phyloP scores from a whole-genome alignment of 2,113 vertebrate species.

The Misgurnus anguillicaudatus region DNA sequence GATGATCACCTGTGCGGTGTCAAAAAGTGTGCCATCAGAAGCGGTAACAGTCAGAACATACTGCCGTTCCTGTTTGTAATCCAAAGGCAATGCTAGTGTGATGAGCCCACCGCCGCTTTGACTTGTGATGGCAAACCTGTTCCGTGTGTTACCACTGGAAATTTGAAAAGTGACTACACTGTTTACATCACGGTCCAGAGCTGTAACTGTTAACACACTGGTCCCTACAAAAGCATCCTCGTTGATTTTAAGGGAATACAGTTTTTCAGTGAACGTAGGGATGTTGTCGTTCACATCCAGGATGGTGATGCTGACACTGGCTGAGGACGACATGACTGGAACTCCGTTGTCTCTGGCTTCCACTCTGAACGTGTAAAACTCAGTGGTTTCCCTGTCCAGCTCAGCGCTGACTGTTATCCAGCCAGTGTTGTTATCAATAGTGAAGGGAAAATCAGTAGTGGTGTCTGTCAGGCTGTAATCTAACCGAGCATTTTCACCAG shows the following conservation, averaged over 20 bases:
- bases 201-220: constrained; percentile 88
- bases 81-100: constrained; percentile 89
- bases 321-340: constrained; percentile 89
- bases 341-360: constrained; percentile 89
- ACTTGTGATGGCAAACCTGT: constrained; percentile 95
- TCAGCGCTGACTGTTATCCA: constrained; percentile 89
- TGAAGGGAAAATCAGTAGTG: constrained; percentile 81
- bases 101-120: constrained; percentile 93
- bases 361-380: constrained; percentile 90
- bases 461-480: constrained; percentile 85
- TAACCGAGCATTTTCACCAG: constrained; percentile 88
- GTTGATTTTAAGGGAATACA: constrained; percentile 88
- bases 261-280: constrained; percentile 87
- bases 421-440: constrained; percentile 93
- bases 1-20: constrained; percentile 90
- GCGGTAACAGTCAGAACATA: constrained; percentile 91
- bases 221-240: constrained; percentile 92
- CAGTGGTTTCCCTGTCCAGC: constrained; percentile 88
- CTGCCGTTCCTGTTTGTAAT: constrained; percentile 96
- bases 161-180: constrained; percentile 97
- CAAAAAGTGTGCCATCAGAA: constrained; percentile 88
- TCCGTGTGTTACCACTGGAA: constrained; percentile 94
- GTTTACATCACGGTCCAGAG: constrained; percentile 89
- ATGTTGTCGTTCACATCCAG: constrained; percentile 95
- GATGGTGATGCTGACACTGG: constrained; percentile 89